Base-by-base conservation (phyloP, 2,113 vertebrate genomes). In the Athene cunicularia region DNA sequence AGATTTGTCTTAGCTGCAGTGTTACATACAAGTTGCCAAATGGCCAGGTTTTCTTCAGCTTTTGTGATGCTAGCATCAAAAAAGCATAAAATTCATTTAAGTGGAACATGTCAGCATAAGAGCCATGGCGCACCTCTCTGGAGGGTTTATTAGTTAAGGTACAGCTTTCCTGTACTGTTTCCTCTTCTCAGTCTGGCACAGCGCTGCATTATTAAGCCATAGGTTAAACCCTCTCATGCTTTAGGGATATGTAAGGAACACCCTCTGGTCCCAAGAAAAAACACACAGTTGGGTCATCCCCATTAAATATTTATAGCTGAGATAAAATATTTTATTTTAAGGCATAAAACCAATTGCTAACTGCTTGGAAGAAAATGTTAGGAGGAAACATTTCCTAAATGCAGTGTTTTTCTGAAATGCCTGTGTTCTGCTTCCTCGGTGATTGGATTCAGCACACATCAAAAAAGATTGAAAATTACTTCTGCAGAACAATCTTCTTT, bases 241-340 rank as follows among this genome's bases (percentile, higher is more conserved):
- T 84, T 41, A n/a, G 62, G 83, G 87, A 47, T 75, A 59, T n/a
- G 49, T 47, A 73, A 66, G 53, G n/a, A 89, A 58, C 84, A 91
- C 80, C 12, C 9, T 4, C 53, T 88, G 62, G 18, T 82, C 58
- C 76, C 75, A 77, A 82, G 66, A 58, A 94, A 91, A 86, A 84
- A 35, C 50, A 50, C 79, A 43, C 50, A 53, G 49, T 70, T 79
- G 66, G 37, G 49, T 95, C 86, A 55, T 79, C 64, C 71, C 70
- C 62, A 87, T 21, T 95, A 88, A 94, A 88, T 41, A 37, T 91
- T 93, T 95, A 82, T 83, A 73, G 59, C 70, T 66, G 71, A 93
- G 89, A 85, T 82, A 83, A 89, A 89, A 80, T 85, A 21, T 75
- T 93, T 86, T 76, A 60, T 79, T 95, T 95, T 89, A 92, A 87